Evolutionary conservation across 2,797 vertebrate species (phyloP).

Genomic region (Petrocephalus schoutedeni): DNA sequence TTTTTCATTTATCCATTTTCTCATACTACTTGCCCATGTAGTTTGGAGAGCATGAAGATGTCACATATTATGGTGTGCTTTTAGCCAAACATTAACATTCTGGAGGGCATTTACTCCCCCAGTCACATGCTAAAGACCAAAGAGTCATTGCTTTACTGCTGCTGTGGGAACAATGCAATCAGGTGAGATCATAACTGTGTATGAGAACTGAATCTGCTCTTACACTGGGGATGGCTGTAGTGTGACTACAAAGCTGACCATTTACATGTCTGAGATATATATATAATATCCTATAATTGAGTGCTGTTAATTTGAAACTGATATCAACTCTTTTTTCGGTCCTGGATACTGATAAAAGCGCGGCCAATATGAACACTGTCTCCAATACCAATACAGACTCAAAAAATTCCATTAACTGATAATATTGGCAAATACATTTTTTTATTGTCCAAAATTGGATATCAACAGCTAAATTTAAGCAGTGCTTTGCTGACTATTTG

Average conservation of each 20-base stretch:
- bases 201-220: background rate
- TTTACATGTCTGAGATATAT: background rate
- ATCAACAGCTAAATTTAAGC: background rate
- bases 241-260: background rate
- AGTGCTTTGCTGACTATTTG: background rate
- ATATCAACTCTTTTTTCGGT: background rate
- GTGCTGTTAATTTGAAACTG: background rate
- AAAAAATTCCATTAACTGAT: background rate
- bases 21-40: background rate
- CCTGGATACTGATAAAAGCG: background rate
- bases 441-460: background rate
- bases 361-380: background rate
- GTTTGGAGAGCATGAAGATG: background rate
- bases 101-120: background rate
- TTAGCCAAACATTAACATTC: background rate
- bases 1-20: background rate
- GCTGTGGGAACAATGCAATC: background rate
- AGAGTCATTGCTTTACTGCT: background rate
- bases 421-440: background rate
- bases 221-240: background rate
- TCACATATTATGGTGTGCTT: background rate
- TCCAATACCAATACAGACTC: background rate
- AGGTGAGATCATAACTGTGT: background rate
- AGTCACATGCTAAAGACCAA: background rate
- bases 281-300: background rate